Evolutionary conservation across 2,888 invertebrate genomes (phyloP).

Genomic region (Leptopilina syphax): DNA sequence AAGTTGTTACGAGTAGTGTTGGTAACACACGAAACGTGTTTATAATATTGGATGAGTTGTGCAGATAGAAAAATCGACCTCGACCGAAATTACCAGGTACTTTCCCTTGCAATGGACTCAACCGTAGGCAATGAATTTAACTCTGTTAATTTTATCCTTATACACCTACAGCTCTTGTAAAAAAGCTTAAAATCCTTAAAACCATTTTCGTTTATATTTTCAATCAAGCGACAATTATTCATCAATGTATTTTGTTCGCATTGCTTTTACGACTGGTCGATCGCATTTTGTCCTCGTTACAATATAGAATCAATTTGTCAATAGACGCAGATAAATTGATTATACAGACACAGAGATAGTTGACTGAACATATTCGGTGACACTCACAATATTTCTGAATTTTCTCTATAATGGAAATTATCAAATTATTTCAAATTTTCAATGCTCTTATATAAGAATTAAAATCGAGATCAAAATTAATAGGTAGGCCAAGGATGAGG

Average conservation of each 20-base stretch:
- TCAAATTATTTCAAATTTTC: not conserved
- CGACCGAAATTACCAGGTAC: constrained; percentile 37
- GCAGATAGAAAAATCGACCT: constrained; percentile 37
- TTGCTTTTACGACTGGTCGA: constrained; percentile 12
- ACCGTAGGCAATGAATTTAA: constrained; percentile 19
- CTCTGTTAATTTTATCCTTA: constrained; percentile 24
- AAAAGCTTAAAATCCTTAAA: constrained; percentile 18
- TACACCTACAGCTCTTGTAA: not conserved
- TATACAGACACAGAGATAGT: not conserved
- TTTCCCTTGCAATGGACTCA: constrained; percentile 40
- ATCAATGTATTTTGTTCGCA: constrained; percentile 27
- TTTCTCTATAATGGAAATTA: not conserved
- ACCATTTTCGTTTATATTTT: constrained; percentile 8
- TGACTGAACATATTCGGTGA: not conserved
- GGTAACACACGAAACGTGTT: constrained; percentile 28
- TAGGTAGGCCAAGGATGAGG: not conserved
- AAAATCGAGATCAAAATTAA: not conserved
- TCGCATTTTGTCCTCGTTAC: constrained; percentile 22
- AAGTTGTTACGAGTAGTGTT: constrained; percentile 7
- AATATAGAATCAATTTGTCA: not conserved
- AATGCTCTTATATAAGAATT: not conserved
- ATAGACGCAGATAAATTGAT: not conserved
- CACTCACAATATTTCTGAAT: constrained; percentile 4
- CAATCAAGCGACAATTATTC: constrained; percentile 44
- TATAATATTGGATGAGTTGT: constrained; percentile 39